Evolutionary conservation across 2,797 vertebrate species (phyloP).

Genomic region (Thalassophryne amazonica): DNA sequence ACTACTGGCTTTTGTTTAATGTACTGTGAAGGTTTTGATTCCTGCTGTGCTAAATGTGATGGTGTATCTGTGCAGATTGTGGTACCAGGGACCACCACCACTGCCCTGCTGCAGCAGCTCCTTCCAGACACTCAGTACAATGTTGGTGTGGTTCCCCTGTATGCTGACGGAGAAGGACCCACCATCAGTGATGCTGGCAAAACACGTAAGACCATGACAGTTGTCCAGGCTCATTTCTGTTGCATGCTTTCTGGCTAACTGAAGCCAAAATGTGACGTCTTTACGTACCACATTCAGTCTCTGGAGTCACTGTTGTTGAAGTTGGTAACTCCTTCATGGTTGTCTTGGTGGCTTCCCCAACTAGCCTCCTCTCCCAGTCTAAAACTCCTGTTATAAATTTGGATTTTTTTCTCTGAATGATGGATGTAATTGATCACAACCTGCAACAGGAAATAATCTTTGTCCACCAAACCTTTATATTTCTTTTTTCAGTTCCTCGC

Average conservation of each 20-base stretch:
- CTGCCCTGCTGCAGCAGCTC: constrained; percentile 84
- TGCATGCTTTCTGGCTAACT: too few species aligned
- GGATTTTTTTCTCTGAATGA: too few species aligned
- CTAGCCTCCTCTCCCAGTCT: too few species aligned
- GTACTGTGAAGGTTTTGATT: neutral
- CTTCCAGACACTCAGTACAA: constrained; percentile 88
- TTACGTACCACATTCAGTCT: too few species aligned
- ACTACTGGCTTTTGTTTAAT: neutral
- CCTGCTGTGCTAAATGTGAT: neutral
- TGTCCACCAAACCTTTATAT: neutral
- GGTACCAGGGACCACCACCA: constrained; percentile 85
- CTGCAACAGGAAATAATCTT: too few species aligned
- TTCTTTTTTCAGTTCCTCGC: constrained; percentile 81
- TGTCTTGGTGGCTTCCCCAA: too few species aligned
- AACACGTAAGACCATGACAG: constrained; percentile 85
- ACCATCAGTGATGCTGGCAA: constrained; percentile 79
- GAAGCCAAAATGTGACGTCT: too few species aligned
- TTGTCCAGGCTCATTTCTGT: too few species aligned
- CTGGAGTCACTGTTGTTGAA: too few species aligned
- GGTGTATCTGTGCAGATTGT: constrained; percentile 74
- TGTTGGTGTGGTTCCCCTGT: constrained; percentile 88
- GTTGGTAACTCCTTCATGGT: too few species aligned
- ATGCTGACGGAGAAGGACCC: constrained; percentile 90
- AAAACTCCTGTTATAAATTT: too few species aligned
- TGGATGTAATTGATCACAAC: neutral